A percentile compares a stretch with the other conserved stretches of the same genome.
phyloP scores from a whole-genome alignment of 2,113 vertebrate species.

The Uropsilus gracilis region DNA sequence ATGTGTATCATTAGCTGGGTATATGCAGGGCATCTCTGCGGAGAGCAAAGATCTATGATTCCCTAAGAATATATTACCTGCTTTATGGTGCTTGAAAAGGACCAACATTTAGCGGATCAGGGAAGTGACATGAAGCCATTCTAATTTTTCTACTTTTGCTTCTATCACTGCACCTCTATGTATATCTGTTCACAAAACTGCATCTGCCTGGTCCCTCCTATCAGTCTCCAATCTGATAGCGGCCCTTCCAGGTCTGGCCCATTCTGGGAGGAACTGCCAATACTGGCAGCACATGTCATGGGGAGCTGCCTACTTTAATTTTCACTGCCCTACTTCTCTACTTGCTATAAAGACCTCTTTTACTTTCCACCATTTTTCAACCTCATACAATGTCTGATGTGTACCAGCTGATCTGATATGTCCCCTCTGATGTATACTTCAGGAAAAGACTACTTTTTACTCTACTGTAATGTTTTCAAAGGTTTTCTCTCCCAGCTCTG shows the following conservation, averaged over 20 bases:
- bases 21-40: background rate
- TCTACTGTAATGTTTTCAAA: background rate
- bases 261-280: background rate
- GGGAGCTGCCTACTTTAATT: background rate
- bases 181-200: background rate
- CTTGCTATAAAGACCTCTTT: background rate
- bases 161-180: background rate
- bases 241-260: background rate
- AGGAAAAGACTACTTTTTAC: background rate
- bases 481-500: slow-evolving; percentile 41
- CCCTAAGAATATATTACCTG: background rate
- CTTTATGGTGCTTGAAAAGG: background rate
- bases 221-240: background rate
- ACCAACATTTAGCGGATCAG: background rate
- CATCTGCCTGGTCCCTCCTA: background rate
- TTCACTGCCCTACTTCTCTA: background rate
- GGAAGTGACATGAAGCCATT: background rate
- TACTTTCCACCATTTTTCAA: background rate
- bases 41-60: background rate
- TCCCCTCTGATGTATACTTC: background rate
- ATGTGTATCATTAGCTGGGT: background rate
- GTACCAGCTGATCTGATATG: background rate
- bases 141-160: background rate
- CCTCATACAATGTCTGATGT: background rate
- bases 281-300: rapidly evolving